These are phyloP conservation scores for Choloepus hoffmanni DNA, from an alignment of 2,113 vertebrate genomes.

Conservation along the genomic window DNA sequence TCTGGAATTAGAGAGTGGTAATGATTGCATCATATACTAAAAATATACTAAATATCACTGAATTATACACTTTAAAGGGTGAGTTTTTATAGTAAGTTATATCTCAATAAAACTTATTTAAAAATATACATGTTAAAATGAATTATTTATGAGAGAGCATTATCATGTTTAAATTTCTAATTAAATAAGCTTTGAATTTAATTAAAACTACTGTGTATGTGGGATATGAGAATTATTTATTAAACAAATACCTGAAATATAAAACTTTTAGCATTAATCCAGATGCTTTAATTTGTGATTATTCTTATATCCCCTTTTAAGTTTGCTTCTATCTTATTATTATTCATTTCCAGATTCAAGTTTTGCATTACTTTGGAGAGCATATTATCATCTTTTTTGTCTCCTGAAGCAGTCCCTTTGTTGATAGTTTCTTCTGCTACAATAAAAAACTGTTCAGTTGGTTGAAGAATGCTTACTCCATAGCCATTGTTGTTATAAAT, in stretches of 20 bases:
- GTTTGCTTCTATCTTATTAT: slow-evolving; percentile 80
- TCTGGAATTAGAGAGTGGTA: neutral
- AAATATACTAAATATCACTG: neutral
- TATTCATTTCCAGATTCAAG: slow-evolving; percentile 80
- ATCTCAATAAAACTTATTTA: neutral
- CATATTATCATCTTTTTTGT: slow-evolving; percentile 76
- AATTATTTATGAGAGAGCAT: slow-evolving; percentile 46
- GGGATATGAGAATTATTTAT: slow-evolving; percentile 31
- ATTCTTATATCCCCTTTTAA: slow-evolving; percentile 80
- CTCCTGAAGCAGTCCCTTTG: slow-evolving; percentile 76
- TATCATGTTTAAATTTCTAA: slow-evolving; percentile 66
- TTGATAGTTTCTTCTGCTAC: slow-evolving; percentile 62
- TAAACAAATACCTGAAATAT: slow-evolving; percentile 52
- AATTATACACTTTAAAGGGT: neutral
- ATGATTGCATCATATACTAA: neutral
- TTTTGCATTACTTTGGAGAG: slow-evolving; percentile 80
- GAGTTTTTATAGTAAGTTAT: neutral
- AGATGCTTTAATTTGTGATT: slow-evolving; percentile 70
- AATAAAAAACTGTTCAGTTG: slow-evolving; percentile 71
- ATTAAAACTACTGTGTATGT: slow-evolving; percentile 45
- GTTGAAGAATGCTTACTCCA: slow-evolving; percentile 80
- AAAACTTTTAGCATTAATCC: slow-evolving; percentile 35
- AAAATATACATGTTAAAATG: slow-evolving; percentile 20
- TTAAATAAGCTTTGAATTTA: slow-evolving; percentile 62
- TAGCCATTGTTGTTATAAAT: slow-evolving; percentile 82